A percentile compares a stretch with the other conserved stretches of the same genome.
Evolutionary conservation across 2,113 vertebrate species (phyloP).

Genomic region (Rhadina sibilatrix): DNA sequence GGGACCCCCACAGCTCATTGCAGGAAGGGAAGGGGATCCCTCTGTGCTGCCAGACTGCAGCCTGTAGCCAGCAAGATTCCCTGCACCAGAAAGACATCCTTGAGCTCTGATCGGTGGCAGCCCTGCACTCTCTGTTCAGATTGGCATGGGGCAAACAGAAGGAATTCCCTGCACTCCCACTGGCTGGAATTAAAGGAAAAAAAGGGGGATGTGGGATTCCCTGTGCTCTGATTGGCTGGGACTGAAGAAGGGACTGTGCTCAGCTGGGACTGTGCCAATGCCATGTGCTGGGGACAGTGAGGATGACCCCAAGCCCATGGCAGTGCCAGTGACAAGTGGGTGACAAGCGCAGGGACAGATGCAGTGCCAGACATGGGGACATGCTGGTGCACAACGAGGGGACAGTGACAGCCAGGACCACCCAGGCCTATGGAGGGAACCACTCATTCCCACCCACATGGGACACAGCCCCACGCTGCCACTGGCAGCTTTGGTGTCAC

Average conservation of each 20-base stretch:
- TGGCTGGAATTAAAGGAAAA: not conserved
- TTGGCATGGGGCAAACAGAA: not conserved
- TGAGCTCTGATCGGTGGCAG: not conserved
- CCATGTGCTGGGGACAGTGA: too few relatives aligned
- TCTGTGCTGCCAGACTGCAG: not conserved
- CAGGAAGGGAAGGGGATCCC: not conserved
- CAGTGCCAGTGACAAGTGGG: not conserved
- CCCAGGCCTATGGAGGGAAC: not conserved
- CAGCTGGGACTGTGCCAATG: not conserved
- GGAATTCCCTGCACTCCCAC: not conserved
- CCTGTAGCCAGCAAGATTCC: not conserved
- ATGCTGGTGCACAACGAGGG: not conserved
- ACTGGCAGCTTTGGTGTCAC: rapidly evolving
- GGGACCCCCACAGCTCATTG: not conserved
- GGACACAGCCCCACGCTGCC: not conserved
- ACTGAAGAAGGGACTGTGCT: not conserved
- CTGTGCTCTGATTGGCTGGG: not conserved
- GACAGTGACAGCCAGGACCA: not conserved
- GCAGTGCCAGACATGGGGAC: not conserved
- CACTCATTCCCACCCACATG: rapidly evolving
- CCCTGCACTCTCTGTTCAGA: not conserved
- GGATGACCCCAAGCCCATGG: not conserved
- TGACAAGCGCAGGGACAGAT: not conserved
- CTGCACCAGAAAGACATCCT: not conserved
- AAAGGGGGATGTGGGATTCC: not conserved